Conservation (phyloP, 2,797 vertebrate species). For the Hephaestus fuliginosus region DNA sequence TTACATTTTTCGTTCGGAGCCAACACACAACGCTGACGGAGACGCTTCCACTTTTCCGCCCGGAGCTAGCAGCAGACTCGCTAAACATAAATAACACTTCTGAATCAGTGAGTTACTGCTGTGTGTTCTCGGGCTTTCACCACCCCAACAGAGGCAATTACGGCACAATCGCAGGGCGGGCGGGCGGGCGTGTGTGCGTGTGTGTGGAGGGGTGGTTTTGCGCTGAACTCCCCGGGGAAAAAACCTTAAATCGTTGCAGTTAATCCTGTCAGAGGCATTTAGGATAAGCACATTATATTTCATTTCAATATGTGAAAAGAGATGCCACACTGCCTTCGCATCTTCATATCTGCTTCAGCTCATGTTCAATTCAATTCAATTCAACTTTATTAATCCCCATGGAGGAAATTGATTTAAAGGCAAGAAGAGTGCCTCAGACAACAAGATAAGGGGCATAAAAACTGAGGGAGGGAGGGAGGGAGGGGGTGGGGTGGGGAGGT, state of each 20-base stretch:
- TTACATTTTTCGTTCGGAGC: conserved; percentile 66
- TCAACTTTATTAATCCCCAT: conserved; percentile 76
- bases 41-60: conserved; percentile 46
- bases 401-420: conserved; percentile 76
- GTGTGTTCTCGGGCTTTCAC: conserved; percentile 59
- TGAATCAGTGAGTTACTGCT: conserved; percentile 68
- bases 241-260: conserved; percentile 75
- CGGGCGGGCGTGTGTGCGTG: conserved; percentile 22
- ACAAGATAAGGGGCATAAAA: conserved; percentile 69
- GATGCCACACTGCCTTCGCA: conserved; percentile 72
- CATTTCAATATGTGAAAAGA: conserved; percentile 78
- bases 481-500: background rate
- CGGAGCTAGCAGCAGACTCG: conserved; percentile 56
- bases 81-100: conserved; percentile 76
- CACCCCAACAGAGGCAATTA: conserved; percentile 67
- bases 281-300: conserved; percentile 83
- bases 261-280: conserved; percentile 83
- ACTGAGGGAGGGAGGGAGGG: conserved; percentile 10
- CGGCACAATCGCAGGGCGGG: conserved; percentile 30
- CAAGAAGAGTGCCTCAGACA: conserved; percentile 68
- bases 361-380: conserved; percentile 70
- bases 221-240: conserved; percentile 49
- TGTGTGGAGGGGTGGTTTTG: conserved; percentile 10
- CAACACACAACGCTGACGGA: conserved; percentile 67
- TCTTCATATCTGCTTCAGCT: conserved; percentile 74